These are phyloP conservation scores for Flexamia atlantica DNA, from an alignment of 2,888 invertebrate genomes.

Conservation along the genomic window DNA sequence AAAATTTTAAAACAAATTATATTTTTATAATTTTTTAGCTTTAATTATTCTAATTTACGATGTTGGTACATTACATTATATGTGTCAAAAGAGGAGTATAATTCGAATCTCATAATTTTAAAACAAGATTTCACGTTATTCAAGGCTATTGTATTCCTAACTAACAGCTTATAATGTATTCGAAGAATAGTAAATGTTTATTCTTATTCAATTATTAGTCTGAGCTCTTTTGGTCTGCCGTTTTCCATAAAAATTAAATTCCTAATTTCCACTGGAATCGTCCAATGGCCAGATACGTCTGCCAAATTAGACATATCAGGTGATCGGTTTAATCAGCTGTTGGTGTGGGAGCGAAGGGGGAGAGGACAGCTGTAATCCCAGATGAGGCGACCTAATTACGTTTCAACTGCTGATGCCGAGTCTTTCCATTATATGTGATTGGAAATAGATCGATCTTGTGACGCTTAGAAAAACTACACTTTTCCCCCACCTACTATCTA, in stretches of 20 bases:
- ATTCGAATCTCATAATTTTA: too few relatives aligned
- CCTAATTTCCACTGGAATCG: neutral
- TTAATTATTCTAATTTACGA: too few relatives aligned
- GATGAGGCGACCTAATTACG: constrained; percentile 13
- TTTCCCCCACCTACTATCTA: neutral
- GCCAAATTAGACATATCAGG: neutral
- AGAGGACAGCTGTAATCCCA: neutral
- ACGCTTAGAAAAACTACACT: neutral
- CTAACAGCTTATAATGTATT: too few relatives aligned
- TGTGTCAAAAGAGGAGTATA: too few relatives aligned
- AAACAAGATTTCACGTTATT: too few relatives aligned
- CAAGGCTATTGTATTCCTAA: too few relatives aligned
- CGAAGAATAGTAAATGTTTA: too few relatives aligned
- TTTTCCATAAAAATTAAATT: neutral
- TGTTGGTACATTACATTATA: too few relatives aligned
- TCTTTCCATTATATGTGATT: constrained; percentile 12
- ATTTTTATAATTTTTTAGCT: too few relatives aligned
- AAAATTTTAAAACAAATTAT: too few relatives aligned
- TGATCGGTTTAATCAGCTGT: neutral
- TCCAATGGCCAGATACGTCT: neutral
- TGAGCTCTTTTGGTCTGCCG: too few relatives aligned
- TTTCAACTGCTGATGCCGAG: constrained; percentile 10
- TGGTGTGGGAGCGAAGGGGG: neutral
- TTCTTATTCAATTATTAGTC: too few relatives aligned
- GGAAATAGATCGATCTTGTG: neutral